These are phyloP conservation scores for Clivina fossor DNA, from an alignment of 2,888 invertebrate species.

Conservation along the genomic window DNA sequence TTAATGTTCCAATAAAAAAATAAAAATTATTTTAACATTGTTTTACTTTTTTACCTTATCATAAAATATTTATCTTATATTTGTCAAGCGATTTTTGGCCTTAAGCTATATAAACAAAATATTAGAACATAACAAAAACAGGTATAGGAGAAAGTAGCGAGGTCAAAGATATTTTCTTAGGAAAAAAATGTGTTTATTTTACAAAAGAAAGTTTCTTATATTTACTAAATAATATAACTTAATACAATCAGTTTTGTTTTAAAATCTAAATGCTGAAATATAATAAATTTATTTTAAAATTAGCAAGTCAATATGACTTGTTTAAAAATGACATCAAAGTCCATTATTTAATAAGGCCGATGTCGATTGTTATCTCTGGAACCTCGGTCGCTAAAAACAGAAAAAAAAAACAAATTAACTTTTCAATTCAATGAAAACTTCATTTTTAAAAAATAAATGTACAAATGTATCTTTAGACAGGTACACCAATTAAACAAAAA, in stretches of 20 bases:
- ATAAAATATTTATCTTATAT: not conserved
- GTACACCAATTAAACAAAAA: constrained; percentile 37
- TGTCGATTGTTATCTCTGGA: constrained; percentile 51
- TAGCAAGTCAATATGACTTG: constrained; percentile 30
- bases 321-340: constrained; percentile 20
- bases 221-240: constrained; percentile 12
- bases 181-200: constrained; percentile 22
- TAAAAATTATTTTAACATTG: not conserved
- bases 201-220: constrained; percentile 2
- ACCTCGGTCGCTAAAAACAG: constrained; percentile 50
- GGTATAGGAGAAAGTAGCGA: no score
- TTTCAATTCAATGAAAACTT: not conserved
- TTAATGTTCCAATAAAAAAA: constrained; percentile 27
- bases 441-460: constrained; percentile 3
- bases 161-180: no score
- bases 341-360: constrained; percentile 46
- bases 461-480: constrained; percentile 41
- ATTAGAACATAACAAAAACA: no score
- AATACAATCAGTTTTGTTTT: constrained; percentile 17
- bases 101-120: no score
- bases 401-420: constrained; percentile 10
- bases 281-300: constrained; percentile 16
- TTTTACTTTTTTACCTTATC: constrained; percentile 7
- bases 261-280: no score
- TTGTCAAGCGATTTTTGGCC: no score